Evolutionary conservation across 2,888 invertebrate genomes (phyloP).

Genomic region (Drosophila fungiperda): DNA sequence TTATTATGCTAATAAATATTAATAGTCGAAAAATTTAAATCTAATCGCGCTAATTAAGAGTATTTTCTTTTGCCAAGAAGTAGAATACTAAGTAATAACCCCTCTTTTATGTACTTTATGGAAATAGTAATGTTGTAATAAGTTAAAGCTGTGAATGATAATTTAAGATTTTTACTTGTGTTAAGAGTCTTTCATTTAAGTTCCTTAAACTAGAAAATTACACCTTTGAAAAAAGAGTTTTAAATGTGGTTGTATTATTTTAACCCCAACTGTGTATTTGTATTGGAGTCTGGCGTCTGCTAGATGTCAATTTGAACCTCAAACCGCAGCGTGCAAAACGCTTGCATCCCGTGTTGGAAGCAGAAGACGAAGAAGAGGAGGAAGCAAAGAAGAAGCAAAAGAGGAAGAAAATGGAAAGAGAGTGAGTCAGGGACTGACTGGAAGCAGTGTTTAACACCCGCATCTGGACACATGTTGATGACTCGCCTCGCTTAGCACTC

Average conservation of each 20-base stretch:
- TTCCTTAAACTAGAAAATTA: background rate
- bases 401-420: background rate
- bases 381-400: background rate
- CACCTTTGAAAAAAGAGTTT: background rate
- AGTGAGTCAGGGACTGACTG: conserved; percentile 27
- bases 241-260: background rate
- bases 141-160: background rate
- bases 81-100: too few species aligned
- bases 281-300: conserved; percentile 68
- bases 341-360: conserved; percentile 14
- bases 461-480: conserved; percentile 65
- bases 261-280: background rate
- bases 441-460: conserved; percentile 60
- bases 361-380: background rate
- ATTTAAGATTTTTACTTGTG: background rate
- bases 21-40: too few species aligned
- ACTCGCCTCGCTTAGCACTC: conserved; percentile 9
- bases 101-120: too few species aligned
- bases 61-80: too few species aligned
- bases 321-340: conserved; percentile 49
- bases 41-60: too few species aligned
- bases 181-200: background rate
- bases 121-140: background rate
- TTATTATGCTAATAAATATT: too few species aligned
- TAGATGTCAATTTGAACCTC: conserved; percentile 73